Evolutionary conservation across 1,140 invertebrate species (phyloP).

Genomic region (Lucilia sericata): DNA sequence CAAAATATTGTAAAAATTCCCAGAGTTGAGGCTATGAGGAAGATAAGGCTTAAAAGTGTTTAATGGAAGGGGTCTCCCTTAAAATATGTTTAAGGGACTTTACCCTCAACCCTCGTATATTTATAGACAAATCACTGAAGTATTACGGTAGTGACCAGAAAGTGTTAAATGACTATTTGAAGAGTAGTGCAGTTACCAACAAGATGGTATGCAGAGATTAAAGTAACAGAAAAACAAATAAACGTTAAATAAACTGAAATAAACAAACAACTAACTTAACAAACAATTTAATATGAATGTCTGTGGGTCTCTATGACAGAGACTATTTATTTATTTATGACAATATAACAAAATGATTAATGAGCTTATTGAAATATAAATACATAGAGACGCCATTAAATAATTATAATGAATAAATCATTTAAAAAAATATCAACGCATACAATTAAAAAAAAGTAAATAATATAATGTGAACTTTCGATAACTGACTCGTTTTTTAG

Average conservation of each 20-base stretch:
- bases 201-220: conserved; percentile 26
- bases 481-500: neutral
- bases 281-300: neutral
- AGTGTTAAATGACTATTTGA: conserved; percentile 35
- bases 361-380: conserved; percentile 39
- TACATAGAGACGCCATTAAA: conserved; percentile 40
- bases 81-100: neutral
- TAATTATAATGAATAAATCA: conserved; percentile 39
- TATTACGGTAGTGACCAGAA: conserved; percentile 39
- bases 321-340: neutral
- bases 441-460: neutral
- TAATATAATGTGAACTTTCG: neutral
- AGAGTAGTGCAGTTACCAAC: conserved; percentile 6
- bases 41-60: neutral
- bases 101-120: no score
- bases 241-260: neutral
- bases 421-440: neutral
- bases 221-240: neutral
- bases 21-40: no score
- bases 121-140: neutral
- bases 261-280: conserved; percentile 12
- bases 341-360: conserved; percentile 30
- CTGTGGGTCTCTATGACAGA: no score
- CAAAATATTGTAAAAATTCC: no score
- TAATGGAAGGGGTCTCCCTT: neutral